These are phyloP conservation scores for Irena cyanogastra DNA, from an alignment of 2,113 vertebrate genomes.

Conservation along the genomic window DNA sequence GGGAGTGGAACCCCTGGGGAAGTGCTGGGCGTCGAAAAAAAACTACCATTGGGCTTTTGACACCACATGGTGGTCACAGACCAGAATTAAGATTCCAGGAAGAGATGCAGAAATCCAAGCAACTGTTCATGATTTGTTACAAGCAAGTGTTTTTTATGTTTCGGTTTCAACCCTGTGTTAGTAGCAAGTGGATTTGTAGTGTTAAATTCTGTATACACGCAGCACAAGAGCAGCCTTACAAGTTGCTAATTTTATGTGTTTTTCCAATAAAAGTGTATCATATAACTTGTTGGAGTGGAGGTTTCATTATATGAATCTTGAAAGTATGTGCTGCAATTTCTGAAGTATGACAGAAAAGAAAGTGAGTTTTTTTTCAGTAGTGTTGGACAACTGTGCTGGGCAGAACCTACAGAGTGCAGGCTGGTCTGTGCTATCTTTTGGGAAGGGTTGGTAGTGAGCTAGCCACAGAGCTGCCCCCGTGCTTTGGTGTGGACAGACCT, in stretches of 20 bases:
- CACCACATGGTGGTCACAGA: accelerated
- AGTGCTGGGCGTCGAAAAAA: background rate
- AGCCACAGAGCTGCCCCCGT: background rate
- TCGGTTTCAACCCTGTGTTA: background rate
- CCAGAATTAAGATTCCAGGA: background rate
- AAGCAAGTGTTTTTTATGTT: background rate
- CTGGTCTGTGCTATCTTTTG: accelerated
- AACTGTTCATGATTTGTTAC: background rate
- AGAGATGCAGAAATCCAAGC: background rate
- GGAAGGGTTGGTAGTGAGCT: background rate
- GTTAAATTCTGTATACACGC: background rate
- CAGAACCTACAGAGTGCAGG: background rate
- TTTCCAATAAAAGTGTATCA: background rate
- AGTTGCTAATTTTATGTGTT: background rate
- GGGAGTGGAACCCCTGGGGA: background rate
- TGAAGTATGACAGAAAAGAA: background rate
- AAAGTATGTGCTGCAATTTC: background rate
- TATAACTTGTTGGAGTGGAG: background rate
- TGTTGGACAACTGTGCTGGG: background rate
- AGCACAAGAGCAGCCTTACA: background rate
- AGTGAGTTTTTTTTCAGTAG: background rate
- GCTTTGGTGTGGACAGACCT: background rate
- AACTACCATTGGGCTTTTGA: background rate
- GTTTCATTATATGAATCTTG: background rate
- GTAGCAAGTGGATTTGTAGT: background rate